Conservation (phyloP, 2,797 vertebrate genomes). For the Sebastes hubbsi region DNA sequence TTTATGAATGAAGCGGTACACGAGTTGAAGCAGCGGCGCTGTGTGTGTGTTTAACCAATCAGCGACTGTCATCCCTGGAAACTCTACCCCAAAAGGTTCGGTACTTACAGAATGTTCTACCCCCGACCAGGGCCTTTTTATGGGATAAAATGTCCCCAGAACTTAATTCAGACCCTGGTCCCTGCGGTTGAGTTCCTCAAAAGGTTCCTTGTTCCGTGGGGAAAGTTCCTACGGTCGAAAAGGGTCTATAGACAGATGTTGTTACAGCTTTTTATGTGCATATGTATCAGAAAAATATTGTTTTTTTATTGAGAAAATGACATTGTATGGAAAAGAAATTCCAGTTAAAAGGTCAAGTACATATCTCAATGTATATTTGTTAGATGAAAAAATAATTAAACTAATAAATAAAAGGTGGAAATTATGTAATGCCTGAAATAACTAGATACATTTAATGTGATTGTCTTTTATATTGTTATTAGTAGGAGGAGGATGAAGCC, state of each 20-base stretch:
- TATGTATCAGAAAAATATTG: not conserved
- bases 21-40: too few relatives aligned
- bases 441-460: fast-evolving
- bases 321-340: not conserved
- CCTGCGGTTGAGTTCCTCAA: not conserved
- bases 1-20: too few relatives aligned
- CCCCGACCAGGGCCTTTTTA: not conserved
- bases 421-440: not conserved
- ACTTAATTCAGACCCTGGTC: not conserved
- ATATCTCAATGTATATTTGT: not conserved
- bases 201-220: not conserved
- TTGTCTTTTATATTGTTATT: not conserved
- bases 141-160: not conserved
- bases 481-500: not conserved
- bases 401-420: not conserved
- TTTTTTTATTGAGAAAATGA: not conserved
- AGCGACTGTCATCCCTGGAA: not conserved
- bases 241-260: not conserved
- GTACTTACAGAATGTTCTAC: not conserved
- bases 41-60: too few relatives aligned
- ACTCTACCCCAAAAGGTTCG: not conserved
- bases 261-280: not conserved
- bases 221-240: not conserved
- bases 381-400: not conserved
- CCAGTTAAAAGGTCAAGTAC: not conserved